phyloP scores from a whole-genome alignment of 2,113 vertebrate species.

The Antigone vipio region DNA sequence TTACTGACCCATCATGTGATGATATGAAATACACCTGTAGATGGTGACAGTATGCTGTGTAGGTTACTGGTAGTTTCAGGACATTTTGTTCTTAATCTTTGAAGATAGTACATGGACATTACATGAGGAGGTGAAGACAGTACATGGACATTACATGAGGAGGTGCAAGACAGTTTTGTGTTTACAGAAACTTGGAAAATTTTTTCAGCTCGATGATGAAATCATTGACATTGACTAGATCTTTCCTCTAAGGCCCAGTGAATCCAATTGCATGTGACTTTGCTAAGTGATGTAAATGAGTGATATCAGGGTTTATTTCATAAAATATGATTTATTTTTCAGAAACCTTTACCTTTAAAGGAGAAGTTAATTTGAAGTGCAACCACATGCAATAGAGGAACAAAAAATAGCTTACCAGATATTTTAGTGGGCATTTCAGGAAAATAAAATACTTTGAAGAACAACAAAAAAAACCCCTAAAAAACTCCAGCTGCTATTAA shows the following conservation, averaged over 20 bases:
- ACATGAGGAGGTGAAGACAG: neutral
- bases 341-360: neutral
- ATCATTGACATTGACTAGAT: neutral
- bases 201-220: neutral
- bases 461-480: neutral
- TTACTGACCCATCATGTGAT: neutral
- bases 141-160: neutral
- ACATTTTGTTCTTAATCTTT: neutral
- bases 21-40: neutral
- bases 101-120: neutral
- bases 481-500: neutral
- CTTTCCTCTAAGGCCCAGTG: neutral
- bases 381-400: neutral
- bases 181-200: neutral
- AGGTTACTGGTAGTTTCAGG: neutral
- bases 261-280: neutral
- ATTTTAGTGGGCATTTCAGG: neutral
- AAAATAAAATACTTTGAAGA: neutral
- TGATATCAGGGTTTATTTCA: neutral
- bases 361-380: neutral
- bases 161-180: neutral
- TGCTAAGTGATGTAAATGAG: neutral
- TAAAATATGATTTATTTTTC: neutral
- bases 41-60: neutral
- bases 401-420: neutral